Percentiles rank a stretch among this genome's conserved stretches.
These are phyloP conservation scores for Ageneiosus marmoratus DNA, from an alignment of 2,113 vertebrate species.

Conservation along the genomic window DNA sequence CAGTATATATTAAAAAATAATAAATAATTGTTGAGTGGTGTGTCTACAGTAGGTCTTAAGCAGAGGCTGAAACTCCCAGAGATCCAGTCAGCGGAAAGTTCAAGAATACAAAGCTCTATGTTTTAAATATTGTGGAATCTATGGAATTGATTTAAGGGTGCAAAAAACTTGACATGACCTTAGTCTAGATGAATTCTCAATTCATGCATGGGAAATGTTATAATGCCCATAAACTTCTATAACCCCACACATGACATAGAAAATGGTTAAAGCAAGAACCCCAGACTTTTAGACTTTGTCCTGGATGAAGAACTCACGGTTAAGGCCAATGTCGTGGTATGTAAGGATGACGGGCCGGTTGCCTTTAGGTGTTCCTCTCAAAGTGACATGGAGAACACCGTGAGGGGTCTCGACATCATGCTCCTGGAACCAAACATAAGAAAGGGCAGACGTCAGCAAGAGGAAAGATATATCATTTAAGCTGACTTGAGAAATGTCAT, in stretches of 20 bases:
- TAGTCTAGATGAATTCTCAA: background rate
- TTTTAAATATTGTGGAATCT: background rate
- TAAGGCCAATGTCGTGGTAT: constrained; percentile 95
- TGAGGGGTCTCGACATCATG: constrained; percentile 91
- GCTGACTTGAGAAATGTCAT: background rate
- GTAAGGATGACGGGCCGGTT: constrained; percentile 94
- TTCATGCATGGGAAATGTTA: background rate
- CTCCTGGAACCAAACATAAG: constrained; percentile 74
- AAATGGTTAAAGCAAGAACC: background rate
- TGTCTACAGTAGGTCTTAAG: background rate
- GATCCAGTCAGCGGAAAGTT: background rate
- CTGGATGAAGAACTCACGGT: constrained; percentile 79
- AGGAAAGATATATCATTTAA: background rate
- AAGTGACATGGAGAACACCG: constrained; percentile 89
- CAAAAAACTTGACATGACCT: background rate
- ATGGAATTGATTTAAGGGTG: background rate
- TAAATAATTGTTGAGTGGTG: background rate
- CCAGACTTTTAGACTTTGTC: background rate
- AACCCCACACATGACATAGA: background rate
- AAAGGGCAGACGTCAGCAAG: background rate
- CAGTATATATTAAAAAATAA: background rate
- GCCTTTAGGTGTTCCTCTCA: constrained; percentile 86
- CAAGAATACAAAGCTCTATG: background rate
- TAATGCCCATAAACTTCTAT: background rate
- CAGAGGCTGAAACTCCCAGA: background rate